Conservation (phyloP, 2,113 vertebrate genomes). For the Semnornis frantzii region DNA sequence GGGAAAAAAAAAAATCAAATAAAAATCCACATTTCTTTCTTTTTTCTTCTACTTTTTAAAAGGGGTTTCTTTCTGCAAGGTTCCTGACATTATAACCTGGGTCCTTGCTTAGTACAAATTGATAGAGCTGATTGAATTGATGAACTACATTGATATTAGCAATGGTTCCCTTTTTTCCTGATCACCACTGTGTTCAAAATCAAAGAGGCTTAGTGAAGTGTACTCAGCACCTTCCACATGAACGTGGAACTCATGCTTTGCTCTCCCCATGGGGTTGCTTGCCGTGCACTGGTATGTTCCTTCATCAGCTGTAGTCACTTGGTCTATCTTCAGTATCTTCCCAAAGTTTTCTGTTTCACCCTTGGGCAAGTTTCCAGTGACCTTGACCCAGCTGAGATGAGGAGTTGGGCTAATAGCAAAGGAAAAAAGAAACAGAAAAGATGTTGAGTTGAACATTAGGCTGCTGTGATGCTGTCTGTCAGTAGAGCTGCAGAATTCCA, state of each 20-base stretch:
- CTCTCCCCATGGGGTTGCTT: conserved; percentile 80
- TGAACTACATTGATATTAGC: neutral
- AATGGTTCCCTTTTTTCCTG: neutral
- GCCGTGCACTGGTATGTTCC: conserved; percentile 91
- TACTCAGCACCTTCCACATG: conserved; percentile 85
- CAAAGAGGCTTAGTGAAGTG: neutral
- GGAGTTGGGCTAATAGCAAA: conserved; percentile 86
- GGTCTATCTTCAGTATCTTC: conserved; percentile 83
- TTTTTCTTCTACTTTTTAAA: neutral
- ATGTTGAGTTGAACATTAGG: neutral
- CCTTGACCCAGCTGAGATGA: conserved; percentile 85
- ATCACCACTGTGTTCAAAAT: neutral
- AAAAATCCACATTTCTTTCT: neutral
- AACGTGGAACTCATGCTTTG: conserved; percentile 82
- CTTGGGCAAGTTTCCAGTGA: conserved; percentile 74
- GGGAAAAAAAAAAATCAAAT: neutral
- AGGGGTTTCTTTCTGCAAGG: neutral
- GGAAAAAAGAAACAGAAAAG: neutral
- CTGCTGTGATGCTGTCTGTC: rapidly evolving
- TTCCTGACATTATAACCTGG: neutral
- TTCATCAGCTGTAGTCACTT: conserved; percentile 77
- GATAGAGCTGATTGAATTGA: neutral
- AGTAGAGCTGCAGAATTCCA: neutral
- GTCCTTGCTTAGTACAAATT: neutral
- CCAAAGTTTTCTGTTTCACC: conserved; percentile 79